Conservation (phyloP, 2,888 invertebrate species). For the Julus scanicus region DNA sequence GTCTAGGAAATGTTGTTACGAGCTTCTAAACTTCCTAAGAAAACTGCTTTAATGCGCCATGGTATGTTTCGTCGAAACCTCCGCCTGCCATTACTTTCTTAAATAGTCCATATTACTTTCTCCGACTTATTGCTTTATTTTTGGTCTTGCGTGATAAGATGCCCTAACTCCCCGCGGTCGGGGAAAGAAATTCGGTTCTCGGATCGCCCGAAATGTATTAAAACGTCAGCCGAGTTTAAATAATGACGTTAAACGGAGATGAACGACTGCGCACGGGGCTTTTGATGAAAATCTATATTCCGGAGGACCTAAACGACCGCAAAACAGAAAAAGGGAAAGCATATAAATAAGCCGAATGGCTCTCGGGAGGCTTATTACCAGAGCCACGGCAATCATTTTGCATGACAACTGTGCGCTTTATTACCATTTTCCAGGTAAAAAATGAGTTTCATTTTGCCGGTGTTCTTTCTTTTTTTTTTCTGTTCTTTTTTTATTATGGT, state of each 20-base stretch:
- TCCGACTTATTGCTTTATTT: not conserved
- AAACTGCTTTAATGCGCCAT: not conserved
- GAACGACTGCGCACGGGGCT: not conserved
- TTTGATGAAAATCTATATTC: not conserved
- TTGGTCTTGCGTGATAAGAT: not conserved
- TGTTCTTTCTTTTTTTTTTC: not conserved
- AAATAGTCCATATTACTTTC: not conserved
- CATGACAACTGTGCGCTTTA: not conserved
- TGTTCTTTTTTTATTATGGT: too few species aligned
- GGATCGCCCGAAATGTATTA: not conserved
- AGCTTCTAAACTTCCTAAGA: not conserved
- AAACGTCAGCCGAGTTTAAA: not conserved
- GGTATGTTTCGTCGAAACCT: not conserved
- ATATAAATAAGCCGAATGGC: not conserved
- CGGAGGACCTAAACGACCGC: not conserved
- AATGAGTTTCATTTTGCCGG: conserved; percentile 4
- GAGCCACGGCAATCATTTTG: not conserved
- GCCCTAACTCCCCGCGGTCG: not conserved
- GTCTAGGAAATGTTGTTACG: too few species aligned
- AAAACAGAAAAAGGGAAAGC: not conserved
- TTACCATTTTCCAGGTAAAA: not conserved
- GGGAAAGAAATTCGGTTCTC: conserved; percentile 32
- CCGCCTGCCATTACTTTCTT: not conserved
- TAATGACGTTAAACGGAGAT: not conserved
- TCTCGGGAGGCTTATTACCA: not conserved